Conservation (phyloP, 1,140 invertebrate species). For the Coenobita brevimanus region DNA sequence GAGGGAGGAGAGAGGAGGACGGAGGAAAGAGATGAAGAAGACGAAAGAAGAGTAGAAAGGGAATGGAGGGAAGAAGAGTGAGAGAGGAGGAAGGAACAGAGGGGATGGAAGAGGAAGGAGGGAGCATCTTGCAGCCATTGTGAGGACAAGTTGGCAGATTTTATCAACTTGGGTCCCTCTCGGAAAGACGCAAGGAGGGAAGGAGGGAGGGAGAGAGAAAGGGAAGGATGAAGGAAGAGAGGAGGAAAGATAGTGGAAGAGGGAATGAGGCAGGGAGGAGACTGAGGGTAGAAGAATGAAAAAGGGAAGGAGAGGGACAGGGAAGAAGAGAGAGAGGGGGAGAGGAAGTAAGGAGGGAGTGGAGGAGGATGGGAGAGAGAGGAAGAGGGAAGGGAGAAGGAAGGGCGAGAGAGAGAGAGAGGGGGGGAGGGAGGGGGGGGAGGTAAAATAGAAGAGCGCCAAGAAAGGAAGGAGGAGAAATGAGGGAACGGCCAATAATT, state of each 20-base stretch:
- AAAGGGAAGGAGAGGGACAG: background rate
- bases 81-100: background rate
- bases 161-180: constrained; percentile 18
- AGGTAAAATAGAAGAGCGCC: background rate
- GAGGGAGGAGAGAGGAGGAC: background rate
- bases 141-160: constrained; percentile 46
- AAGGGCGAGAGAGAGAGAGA: background rate
- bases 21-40: background rate
- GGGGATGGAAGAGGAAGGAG: background rate
- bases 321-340: background rate
- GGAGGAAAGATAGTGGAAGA: background rate
- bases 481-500: background rate
- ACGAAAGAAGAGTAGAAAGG: background rate
- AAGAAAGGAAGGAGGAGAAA: background rate
- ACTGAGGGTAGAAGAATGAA: background rate
- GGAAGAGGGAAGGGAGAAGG: background rate
- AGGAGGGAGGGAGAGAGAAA: background rate
- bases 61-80: background rate
- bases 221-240: background rate
- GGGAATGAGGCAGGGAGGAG: background rate
- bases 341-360: too few species aligned
- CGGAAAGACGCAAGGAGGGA: constrained; percentile 7
- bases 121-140: constrained; percentile 42
- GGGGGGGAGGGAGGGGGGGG: background rate
- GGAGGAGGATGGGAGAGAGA: too few species aligned